phyloP scores from a whole-genome alignment of 2,113 vertebrate genomes.

The Vidua macroura region DNA sequence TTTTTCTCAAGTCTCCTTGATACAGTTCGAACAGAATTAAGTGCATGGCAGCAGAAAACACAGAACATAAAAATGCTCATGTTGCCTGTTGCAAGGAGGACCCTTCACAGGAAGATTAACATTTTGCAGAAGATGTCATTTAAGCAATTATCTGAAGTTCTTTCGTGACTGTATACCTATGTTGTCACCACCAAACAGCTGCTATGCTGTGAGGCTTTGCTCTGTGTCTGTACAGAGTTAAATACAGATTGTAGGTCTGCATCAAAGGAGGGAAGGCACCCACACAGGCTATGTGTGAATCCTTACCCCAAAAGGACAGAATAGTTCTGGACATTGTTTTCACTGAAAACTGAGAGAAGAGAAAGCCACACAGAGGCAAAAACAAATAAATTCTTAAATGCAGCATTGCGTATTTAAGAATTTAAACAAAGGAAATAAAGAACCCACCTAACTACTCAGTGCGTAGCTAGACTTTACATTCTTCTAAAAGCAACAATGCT shows the following conservation, averaged over 20 bases:
- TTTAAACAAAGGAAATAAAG: not conserved
- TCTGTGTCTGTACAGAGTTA: slow-evolving; percentile 15
- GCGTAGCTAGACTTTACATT: not conserved
- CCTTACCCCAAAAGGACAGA: not conserved
- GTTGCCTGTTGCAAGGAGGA: slow-evolving; percentile 36
- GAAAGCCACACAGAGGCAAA: not conserved
- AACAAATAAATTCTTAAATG: not conserved
- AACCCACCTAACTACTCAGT: not conserved
- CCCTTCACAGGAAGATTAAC: not conserved
- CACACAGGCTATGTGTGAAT: not conserved
- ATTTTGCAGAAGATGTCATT: slow-evolving; percentile 28
- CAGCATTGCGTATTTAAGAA: not conserved
- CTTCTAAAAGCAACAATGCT: not conserved
- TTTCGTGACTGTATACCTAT: slow-evolving; percentile 12
- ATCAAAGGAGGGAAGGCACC: not conserved
- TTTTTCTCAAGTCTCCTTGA: slow-evolving; percentile 63
- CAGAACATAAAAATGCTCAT: not conserved
- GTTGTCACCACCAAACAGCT: not conserved
- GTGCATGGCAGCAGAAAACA: slow-evolving; percentile 14
- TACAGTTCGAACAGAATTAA: slow-evolving; percentile 47
- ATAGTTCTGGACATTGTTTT: not conserved
- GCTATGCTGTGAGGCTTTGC: slow-evolving; percentile 20
- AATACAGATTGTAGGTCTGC: slow-evolving; percentile 47
- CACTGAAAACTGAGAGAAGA: not conserved
- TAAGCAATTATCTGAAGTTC: slow-evolving; percentile 21